Percentiles rank a stretch among this genome's conserved stretches.
Evolutionary conservation across 2,888 invertebrate genomes (phyloP).

Genomic region (Desoria tigrina): DNA sequence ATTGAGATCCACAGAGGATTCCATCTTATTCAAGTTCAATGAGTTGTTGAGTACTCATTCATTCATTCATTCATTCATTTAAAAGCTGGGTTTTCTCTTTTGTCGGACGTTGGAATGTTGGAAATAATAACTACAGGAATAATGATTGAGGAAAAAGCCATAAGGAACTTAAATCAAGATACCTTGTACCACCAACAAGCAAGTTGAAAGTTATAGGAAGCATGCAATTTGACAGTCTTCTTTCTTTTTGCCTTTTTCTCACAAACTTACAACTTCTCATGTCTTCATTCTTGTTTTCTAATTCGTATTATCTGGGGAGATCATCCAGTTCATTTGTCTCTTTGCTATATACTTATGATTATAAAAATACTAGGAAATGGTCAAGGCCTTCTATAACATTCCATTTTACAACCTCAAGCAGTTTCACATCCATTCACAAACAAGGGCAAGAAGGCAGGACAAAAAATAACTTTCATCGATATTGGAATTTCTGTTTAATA

Average conservation of each 20-base stretch:
- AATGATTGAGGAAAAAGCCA: conserved; percentile 12
- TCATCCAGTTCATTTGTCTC: no score
- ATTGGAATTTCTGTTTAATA: no score
- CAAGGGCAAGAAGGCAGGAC: no score
- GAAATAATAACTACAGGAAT: conserved; percentile 3
- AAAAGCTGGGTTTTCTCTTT: neutral
- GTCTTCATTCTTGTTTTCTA: conserved; percentile 6
- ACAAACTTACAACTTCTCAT: neutral
- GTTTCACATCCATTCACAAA: neutral
- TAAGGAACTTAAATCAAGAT: conserved; percentile 1
- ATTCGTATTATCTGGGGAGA: neutral
- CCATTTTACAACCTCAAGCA: neutral
- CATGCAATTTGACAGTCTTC: conserved; percentile 19
- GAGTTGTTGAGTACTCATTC: no score
- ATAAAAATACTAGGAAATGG: no score
- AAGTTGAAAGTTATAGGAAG: conserved; percentile 8
- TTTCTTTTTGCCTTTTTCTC: neutral
- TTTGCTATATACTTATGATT: no score
- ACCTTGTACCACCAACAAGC: neutral
- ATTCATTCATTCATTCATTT: no score
- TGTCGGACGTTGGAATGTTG: conserved; percentile 1
- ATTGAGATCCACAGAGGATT: no score
- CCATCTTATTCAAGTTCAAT: no score
- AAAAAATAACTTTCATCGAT: no score
- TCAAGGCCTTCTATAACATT: no score